Evolutionary conservation across 1,140 invertebrate species (phyloP).

Genomic region (Zaprionus davidi): DNA sequence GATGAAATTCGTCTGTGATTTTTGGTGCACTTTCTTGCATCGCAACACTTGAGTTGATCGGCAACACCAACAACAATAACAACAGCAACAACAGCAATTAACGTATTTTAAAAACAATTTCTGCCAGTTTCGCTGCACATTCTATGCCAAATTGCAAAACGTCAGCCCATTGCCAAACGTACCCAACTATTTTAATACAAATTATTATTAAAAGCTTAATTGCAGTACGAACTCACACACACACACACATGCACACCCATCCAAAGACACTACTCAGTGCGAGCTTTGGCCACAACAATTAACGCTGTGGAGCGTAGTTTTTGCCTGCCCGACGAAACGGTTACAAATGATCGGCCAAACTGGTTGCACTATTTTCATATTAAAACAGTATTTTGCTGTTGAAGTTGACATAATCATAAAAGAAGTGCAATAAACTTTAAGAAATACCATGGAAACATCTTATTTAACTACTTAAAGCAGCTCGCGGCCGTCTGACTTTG

Average conservation of each 20-base stretch:
- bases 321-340: constrained; percentile 16
- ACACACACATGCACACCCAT: not conserved
- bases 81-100: constrained; percentile 4
- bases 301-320: constrained; percentile 63
- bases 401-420: constrained; percentile 44
- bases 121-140: constrained; percentile 46
- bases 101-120: constrained; percentile 23
- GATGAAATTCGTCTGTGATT: not conserved
- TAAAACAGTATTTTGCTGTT: constrained; percentile 16
- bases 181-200: constrained; percentile 65
- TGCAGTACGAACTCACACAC: constrained; percentile 41
- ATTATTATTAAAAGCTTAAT: constrained; percentile 76
- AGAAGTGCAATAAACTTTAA: constrained; percentile 72
- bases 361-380: constrained; percentile 58
- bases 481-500: constrained; percentile 49
- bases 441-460: constrained; percentile 71
- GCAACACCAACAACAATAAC: not conserved
- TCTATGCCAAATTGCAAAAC: constrained; percentile 67
- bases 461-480: constrained; percentile 46
- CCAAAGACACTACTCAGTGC: constrained; percentile 9
- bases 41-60: not conserved
- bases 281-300: constrained; percentile 74
- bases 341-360: constrained; percentile 50
- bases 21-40: constrained; percentile 11
- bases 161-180: constrained; percentile 64